A percentile compares a stretch with the other conserved stretches of the same genome.
phyloP scores from a whole-genome alignment of 2,113 vertebrate species.

The Neogobius melanostomus region DNA sequence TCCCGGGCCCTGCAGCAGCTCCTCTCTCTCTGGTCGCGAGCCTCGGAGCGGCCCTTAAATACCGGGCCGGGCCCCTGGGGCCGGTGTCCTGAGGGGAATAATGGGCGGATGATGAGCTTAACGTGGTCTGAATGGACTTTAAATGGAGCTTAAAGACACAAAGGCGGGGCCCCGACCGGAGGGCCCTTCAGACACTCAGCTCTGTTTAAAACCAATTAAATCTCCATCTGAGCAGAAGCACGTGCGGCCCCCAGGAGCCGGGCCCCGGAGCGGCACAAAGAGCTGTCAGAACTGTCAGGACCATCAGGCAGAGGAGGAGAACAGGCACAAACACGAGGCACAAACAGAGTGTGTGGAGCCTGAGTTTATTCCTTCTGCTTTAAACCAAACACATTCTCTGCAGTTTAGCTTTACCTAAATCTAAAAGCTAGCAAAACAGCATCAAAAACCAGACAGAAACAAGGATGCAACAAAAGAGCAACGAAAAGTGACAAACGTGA shows the following conservation, averaged over 20 bases:
- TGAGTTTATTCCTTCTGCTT: too few relatives aligned
- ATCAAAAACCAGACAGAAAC: too few relatives aligned
- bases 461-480: too few relatives aligned
- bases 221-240: background rate
- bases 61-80: background rate
- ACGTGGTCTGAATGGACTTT: too few relatives aligned
- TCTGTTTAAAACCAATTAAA: slow-evolving; percentile 6
- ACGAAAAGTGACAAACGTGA: too few relatives aligned
- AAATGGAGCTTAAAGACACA: background rate
- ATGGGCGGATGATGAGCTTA: background rate
- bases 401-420: too few relatives aligned
- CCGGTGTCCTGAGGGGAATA: background rate
- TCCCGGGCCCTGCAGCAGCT: background rate
- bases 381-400: too few relatives aligned
- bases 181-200: background rate
- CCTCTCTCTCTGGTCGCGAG: background rate
- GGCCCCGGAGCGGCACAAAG: background rate
- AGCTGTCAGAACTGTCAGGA: background rate
- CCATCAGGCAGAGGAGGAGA: too few relatives aligned
- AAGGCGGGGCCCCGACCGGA: background rate
- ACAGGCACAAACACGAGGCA: too few relatives aligned
- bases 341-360: too few relatives aligned
- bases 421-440: too few relatives aligned
- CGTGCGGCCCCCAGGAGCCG: background rate
- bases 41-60: background rate